Evolutionary conservation across 2,888 invertebrate species (phyloP).

Genomic region (Bedellia somnulentella): DNA sequence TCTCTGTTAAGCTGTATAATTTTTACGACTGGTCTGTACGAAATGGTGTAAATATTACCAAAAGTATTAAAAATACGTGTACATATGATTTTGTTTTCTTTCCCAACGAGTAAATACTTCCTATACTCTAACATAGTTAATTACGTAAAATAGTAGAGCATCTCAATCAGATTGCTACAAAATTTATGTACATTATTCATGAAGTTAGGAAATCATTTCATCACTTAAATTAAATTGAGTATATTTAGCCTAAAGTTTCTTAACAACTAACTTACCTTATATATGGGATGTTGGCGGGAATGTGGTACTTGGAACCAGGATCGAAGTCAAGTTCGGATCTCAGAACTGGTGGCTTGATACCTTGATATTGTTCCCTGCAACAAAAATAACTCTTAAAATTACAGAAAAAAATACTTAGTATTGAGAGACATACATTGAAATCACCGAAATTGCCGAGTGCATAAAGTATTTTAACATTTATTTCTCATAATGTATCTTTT

Average conservation of each 20-base stretch:
- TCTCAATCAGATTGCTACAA: not conserved
- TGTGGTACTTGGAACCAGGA: constrained; percentile 90
- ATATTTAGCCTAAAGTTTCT: not conserved
- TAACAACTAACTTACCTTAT: constrained; percentile 72
- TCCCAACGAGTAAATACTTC: too few species aligned
- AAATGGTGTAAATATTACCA: constrained; percentile 40
- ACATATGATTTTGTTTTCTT: constrained; percentile 1
- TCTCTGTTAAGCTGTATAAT: constrained; percentile 28
- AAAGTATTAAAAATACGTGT: constrained; percentile 41
- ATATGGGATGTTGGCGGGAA: constrained; percentile 88
- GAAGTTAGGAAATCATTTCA: too few species aligned
- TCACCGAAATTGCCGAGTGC: too few species aligned
- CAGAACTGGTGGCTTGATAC: constrained; percentile 82
- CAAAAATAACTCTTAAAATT: constrained; percentile 15
- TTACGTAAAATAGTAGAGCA: not conserved
- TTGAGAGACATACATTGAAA: too few species aligned
- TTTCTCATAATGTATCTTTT: too few species aligned
- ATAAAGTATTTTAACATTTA: too few species aligned
- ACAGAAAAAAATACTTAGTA: too few species aligned
- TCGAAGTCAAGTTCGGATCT: constrained; percentile 89
- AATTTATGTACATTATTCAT: not conserved
- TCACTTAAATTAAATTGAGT: too few species aligned
- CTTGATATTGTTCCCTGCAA: constrained; percentile 77
- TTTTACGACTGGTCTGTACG: constrained; percentile 31
- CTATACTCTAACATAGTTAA: too few species aligned